These are phyloP conservation scores for Eumeta japonica DNA, from an alignment of 1,140 invertebrate genomes.

Conservation along the genomic window DNA sequence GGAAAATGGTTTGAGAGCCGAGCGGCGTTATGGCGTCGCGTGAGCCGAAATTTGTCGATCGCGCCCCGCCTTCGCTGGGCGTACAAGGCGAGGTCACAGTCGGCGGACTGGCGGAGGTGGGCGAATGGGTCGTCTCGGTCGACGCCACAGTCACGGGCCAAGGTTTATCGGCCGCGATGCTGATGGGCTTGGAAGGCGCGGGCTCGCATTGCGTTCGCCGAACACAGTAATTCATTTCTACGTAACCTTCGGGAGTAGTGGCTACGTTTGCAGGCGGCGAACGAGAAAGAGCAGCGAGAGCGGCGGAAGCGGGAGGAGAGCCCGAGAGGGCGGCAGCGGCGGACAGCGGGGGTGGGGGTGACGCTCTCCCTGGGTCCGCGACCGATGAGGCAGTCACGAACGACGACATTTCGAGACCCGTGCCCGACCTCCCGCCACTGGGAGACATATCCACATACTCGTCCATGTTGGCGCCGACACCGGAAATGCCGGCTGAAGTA, in stretches of 20 bases:
- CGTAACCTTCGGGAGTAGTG: conserved; percentile 15
- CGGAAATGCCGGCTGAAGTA: too few relatives aligned
- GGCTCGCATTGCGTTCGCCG: background rate
- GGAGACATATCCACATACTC: conserved; percentile 44
- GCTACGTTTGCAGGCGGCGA: conserved; percentile 13
- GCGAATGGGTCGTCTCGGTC: too few relatives aligned
- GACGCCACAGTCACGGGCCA: too few relatives aligned
- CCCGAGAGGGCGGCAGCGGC: conserved; percentile 17
- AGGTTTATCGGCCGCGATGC: background rate
- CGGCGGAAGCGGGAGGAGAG: conserved; percentile 11
- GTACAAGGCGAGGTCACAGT: background rate
- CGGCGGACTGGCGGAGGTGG: background rate
- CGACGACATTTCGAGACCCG: too few relatives aligned
- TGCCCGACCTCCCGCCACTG: too few relatives aligned
- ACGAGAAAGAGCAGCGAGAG: background rate
- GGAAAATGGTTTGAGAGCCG: conserved; percentile 33
- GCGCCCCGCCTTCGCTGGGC: background rate
- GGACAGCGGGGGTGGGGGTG: conserved; percentile 14
- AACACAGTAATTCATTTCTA: conserved; percentile 1
- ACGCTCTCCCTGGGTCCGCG: too few relatives aligned
- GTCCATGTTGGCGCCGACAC: conserved; percentile 17
- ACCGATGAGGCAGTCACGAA: too few relatives aligned
- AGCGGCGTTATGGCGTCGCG: conserved; percentile 17
- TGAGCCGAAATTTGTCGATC: background rate
- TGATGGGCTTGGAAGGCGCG: conserved; percentile 1